Evolutionary conservation across 2,797 vertebrate genomes (phyloP), one percentile per base, ranked within the genome.

Genomic region (Characodon lateralis): DNA sequence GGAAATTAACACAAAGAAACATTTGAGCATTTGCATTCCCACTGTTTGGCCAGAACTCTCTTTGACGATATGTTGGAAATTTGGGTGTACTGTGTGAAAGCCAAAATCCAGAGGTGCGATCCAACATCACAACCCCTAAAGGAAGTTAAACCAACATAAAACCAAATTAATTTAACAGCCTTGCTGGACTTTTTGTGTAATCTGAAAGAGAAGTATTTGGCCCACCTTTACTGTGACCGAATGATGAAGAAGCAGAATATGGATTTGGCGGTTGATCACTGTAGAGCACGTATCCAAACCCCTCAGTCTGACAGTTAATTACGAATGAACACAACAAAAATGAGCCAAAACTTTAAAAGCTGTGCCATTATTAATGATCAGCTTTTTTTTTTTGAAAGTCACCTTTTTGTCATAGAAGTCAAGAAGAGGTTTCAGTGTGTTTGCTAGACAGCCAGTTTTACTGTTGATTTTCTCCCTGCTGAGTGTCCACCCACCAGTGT

Each of bases 151-250:
- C 74, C 1, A 70, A 56, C 5, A 39, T 2, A 72, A 65, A 58
- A 56, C 20, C 5, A 73, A 13, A 1, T 26, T 26, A 39, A 48
- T 78, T 63, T 59, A 1, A 41, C 14, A 72, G 50, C 2, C 24
- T 39, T 39, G 0, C 2, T 10, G 31, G 1, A 35, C 48, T 0
- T 70, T 51, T 72, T 10, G 59, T 1, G 35, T 28, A 55, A 68
- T 12, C 6, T 7, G n/a, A 55, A 76, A 1, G 51, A 51, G 22
- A 61, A 39, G 0, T 41, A 74, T 10, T 70, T 12, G 7, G 39
- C 70, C 2, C 31, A 93, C 91, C 91, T 88, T 93, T 93, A 80
- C 89, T 90, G 78, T 93, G 91, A 12, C 90, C 91, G 78, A 26
- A 91, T 7, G 91, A 91, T 8, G 56, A 0, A 35, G 85, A 0